Base-by-base conservation (phyloP, 2,113 vertebrate genomes). In the Tachysurus vachellii region DNA sequence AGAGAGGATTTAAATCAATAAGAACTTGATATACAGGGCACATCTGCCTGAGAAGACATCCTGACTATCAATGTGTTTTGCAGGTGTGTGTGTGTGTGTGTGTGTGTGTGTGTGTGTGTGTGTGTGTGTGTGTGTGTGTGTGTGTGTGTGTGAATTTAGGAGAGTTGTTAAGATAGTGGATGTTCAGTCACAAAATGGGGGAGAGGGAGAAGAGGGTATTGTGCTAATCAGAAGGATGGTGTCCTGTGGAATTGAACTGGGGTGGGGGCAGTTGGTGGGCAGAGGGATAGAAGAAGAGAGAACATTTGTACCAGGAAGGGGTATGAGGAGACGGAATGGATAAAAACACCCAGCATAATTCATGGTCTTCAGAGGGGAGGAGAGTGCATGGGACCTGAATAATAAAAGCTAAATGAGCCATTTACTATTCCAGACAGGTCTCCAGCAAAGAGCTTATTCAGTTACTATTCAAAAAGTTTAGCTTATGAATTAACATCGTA, bases 381-480 rank as follows among this genome's bases (percentile, higher is more conserved):
- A 85, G 93, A 95, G 87, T 77, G 95, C 93, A 94, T 95, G 95
- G 96, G 96, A 94, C 93, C 87, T 97, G 97, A 97, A 98, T 98
- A 97, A 97, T 97, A 96, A 97, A 98, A 97, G 95, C 96, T 96
- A 97, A 97, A 95, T 92, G 10, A 96, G 95, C 95, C 95, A 96
- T 96, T 97, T 96, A 94, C 96, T 94, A 98, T 97, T 96, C 96
- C 95, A 95, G 95, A 95, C 96, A 97, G 95, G 96, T 95, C 96
- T 95, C 96, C 94, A 96, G 96, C 96, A 94, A 94, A 97, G 96
- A 96, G 96, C 96, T 97, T 96, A 96, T 96, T 84, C 66, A 84
- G 94, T 96, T 98, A 98, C 98, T 97, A 98, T 98, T 98, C 97
- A 97, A 98, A 99, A 97, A 98, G 97, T 97, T 98, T 98, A 98